These are phyloP conservation scores for Cygnus buccinator DNA, from an alignment of 2,113 vertebrate species.

Conservation along the genomic window DNA sequence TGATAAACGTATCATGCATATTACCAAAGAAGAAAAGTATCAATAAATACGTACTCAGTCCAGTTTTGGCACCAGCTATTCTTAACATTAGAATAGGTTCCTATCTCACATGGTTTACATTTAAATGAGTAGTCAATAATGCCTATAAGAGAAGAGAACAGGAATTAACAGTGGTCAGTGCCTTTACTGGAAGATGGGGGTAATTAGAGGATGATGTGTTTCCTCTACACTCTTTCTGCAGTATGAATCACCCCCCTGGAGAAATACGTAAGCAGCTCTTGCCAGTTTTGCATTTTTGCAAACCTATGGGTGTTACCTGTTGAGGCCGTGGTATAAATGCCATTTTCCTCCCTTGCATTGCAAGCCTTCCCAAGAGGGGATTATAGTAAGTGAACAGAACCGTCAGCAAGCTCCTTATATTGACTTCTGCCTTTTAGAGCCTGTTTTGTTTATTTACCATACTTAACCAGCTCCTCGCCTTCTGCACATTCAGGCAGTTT, in stretches of 20 bases:
- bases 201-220: neutral
- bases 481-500: neutral
- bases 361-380: neutral
- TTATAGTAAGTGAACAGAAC: neutral
- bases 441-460: neutral
- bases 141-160: neutral
- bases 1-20: neutral
- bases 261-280: neutral
- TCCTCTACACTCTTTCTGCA: neutral
- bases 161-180: neutral
- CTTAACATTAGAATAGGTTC: conserved; percentile 57
- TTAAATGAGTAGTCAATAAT: neutral
- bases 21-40: neutral
- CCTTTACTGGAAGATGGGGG: neutral
- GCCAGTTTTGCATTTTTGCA: neutral
- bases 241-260: neutral
- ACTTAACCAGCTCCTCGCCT: neutral
- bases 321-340: neutral
- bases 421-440: neutral
- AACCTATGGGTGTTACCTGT: accelerated
- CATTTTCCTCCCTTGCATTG: neutral
- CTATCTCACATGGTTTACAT: conserved; percentile 52
- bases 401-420: neutral
- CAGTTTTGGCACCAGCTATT: conserved; percentile 64
- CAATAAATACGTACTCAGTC: conserved; percentile 55